phyloP scores from a whole-genome alignment of 2,113 vertebrate genomes.

The Callipepla squamata region DNA sequence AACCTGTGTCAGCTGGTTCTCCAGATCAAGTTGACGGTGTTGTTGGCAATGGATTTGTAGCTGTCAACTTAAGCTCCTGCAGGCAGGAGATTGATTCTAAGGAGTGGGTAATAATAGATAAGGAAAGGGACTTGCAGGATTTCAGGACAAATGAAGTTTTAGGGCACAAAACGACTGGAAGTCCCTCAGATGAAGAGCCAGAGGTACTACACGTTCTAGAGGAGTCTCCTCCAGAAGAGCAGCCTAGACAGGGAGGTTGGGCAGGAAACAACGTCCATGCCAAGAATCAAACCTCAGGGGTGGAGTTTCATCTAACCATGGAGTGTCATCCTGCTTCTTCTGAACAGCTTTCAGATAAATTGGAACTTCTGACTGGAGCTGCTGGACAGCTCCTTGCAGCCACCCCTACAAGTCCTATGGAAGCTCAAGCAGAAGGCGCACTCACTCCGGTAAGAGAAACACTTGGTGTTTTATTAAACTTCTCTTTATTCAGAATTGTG shows the following conservation, averaged over 20 bases:
- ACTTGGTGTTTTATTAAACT: background rate
- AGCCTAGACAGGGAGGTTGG: constrained; percentile 67
- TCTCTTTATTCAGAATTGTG: background rate
- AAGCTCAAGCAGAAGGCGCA: constrained; percentile 92
- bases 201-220: constrained; percentile 88
- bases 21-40: constrained; percentile 88
- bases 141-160: constrained; percentile 82
- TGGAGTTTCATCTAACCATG: constrained; percentile 63
- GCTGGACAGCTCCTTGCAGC: constrained; percentile 81
- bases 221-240: constrained; percentile 81
- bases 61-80: constrained; percentile 92
- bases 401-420: constrained; percentile 91
- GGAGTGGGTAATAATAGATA: constrained; percentile 97
- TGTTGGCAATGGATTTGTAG: constrained; percentile 91
- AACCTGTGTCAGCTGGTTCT: constrained; percentile 85
- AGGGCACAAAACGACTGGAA: constrained; percentile 85
- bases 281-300: constrained; percentile 66
- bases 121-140: constrained; percentile 84
- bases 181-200: constrained; percentile 91
- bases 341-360: constrained; percentile 80
- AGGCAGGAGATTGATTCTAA: constrained; percentile 92
- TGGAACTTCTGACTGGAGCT: constrained; percentile 85
- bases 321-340: constrained; percentile 70
- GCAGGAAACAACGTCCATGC: constrained; percentile 42
- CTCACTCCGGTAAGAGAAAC: constrained; percentile 89